Conservation (phyloP, 1,140 invertebrate species). For the Caenorhabditis elegans region DNA sequence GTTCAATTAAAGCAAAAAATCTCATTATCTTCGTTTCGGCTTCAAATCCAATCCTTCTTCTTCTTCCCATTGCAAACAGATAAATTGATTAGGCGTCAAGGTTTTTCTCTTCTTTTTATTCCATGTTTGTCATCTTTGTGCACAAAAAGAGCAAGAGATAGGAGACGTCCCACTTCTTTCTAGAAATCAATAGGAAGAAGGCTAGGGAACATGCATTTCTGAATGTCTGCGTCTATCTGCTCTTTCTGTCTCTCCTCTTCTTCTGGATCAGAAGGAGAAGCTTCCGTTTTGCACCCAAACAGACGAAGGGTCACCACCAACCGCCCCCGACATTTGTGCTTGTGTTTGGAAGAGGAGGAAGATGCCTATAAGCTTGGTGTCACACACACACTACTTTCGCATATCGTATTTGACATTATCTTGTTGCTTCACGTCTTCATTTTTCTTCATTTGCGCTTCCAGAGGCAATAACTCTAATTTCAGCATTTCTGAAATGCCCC, state of each 20-base stretch:
- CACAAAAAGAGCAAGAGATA: constrained; percentile 2
- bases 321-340: constrained; percentile 18
- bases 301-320: constrained; percentile 25
- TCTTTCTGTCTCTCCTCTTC: neutral
- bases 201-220: constrained; percentile 22
- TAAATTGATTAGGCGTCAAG: constrained; percentile 10
- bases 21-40: neutral
- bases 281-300: constrained; percentile 28
- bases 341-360: constrained; percentile 13
- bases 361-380: constrained; percentile 15
- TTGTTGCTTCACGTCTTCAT: neutral
- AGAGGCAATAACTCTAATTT: too few relatives aligned
- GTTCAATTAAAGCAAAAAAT: neutral
- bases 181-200: constrained; percentile 12
- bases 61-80: neutral
- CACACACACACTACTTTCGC: constrained; percentile 13
- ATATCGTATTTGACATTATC: neutral
- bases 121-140: neutral
- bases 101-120: neutral
- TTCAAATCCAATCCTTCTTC: neutral
- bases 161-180: neutral
- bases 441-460: too few relatives aligned
- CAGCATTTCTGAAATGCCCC: too few relatives aligned
- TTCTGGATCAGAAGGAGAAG: constrained; percentile 32
- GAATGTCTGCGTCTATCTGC: neutral